Evolutionary conservation across 2,797 vertebrate genomes (phyloP).

Genomic region (Vespertilio murinus): DNA sequence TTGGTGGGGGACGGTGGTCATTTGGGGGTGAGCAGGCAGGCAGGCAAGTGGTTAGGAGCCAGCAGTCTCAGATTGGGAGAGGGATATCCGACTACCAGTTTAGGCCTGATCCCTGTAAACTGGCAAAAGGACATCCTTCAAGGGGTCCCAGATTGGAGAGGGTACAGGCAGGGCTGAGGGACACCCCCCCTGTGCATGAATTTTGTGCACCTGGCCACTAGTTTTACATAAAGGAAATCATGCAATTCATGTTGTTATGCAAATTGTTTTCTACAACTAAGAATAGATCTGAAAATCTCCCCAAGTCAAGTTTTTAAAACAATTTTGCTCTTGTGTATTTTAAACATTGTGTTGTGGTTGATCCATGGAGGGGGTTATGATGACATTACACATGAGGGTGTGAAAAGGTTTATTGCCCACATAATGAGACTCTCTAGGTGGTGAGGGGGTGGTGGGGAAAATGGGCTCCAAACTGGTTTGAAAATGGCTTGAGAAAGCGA

Average conservation of each 20-base stretch:
- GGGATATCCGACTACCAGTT: too few species aligned
- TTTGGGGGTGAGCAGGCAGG: too few species aligned
- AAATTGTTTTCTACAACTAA: background rate
- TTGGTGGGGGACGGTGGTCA: too few species aligned
- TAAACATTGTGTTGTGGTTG: background rate
- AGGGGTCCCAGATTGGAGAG: too few species aligned
- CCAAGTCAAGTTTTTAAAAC: conserved; percentile 1
- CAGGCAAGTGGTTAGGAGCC: too few species aligned
- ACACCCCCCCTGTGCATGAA: too few species aligned
- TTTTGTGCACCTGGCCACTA: too few species aligned
- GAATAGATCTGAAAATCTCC: background rate
- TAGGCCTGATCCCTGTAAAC: too few species aligned
- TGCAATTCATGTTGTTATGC: background rate
- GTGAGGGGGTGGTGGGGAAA: background rate
- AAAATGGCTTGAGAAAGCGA: background rate
- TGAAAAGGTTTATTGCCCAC: background rate
- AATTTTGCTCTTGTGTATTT: background rate
- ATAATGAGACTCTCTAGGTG: background rate
- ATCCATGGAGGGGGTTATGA: background rate
- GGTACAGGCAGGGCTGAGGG: too few species aligned
- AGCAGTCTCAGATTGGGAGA: too few species aligned
- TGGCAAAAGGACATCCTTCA: too few species aligned
- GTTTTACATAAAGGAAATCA: conserved; percentile 23
- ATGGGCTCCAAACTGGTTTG: background rate
- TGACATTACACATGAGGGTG: background rate